Percentiles rank a stretch among this genome's conserved stretches.
These are phyloP conservation scores for Tachuris rubrigastra DNA, from an alignment of 2,113 vertebrate species.

Conservation along the genomic window DNA sequence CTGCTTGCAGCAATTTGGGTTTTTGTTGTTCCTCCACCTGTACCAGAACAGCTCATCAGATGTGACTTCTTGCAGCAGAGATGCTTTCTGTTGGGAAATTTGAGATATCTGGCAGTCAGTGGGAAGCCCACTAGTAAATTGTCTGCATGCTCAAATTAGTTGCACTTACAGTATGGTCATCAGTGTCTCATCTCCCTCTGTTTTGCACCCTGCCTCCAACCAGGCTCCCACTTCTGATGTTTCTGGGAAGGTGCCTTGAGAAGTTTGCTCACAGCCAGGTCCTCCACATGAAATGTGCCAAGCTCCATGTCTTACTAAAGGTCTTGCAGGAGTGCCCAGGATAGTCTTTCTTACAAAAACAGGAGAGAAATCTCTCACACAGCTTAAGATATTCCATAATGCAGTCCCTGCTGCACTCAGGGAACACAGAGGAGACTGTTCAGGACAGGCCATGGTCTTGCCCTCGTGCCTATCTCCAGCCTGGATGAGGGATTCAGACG, in stretches of 20 bases:
- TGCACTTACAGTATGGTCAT: background rate
- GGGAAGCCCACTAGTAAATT: background rate
- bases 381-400: background rate
- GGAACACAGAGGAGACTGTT: background rate
- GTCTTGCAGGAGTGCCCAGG: background rate
- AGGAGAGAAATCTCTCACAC: background rate
- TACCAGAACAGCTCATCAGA: background rate
- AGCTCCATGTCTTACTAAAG: background rate
- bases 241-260: background rate
- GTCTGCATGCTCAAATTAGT: background rate
- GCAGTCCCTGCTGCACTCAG: background rate
- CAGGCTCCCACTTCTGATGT: background rate
- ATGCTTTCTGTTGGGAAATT: background rate
- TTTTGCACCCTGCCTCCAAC: background rate
- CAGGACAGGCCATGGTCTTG: background rate
- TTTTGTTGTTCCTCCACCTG: background rate
- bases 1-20: background rate
- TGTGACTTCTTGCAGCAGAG: background rate
- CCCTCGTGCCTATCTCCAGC: background rate
- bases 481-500: background rate
- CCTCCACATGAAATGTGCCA: accelerated
- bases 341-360: background rate
- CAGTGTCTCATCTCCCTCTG: accelerated
- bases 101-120: background rate
- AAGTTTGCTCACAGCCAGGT: background rate